Base-by-base conservation (phyloP, 2,797 vertebrate genomes). In the Pelodytes ibericus region DNA sequence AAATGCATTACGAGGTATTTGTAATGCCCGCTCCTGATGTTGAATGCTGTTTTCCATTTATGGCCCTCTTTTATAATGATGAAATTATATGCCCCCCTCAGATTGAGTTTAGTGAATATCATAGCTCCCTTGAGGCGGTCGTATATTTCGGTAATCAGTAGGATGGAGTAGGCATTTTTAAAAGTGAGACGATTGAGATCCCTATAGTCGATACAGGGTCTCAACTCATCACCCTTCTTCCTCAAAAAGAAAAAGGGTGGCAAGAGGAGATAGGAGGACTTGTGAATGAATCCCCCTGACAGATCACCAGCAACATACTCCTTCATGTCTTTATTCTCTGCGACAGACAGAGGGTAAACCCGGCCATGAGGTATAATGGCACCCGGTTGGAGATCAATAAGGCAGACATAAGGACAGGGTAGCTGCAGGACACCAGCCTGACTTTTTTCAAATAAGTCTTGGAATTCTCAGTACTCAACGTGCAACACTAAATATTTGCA, bases 21-120 rank as follows among this genome's bases (percentile, higher is more conserved):
- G 11, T 59, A 59, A 26, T 59, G 56, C 3, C 56, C 56, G 27
- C 22, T 25, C 24, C 25, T 3, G 2, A 25, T 59, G 25, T 59
- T 59, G 27, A 59, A 59, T 59, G 56, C 56, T 2, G 56, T 59
- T 26, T 59, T 59, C 24, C 56, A 56, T 24, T 56, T 24, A 25
- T 56, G 51, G 8, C n/a, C n/a, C 8, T 56, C 51, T 56, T 56
- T 56, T 22, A 56, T 56, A 3, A 10, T 6, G 3, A 3, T 13
- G 4, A 56, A 3, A 24, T 56, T 56, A 13, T 25, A 56, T 7
- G 51, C 51, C 7, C 51, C 5, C 13, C n/a, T 56, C 7, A 56
- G 13, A 22, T 56, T 16, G 7, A 56, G n/a, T 25, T 56, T 56
- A 3, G n/a, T 2, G n/a, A 7, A 56, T 6, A 56, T 20, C 20